A percentile compares a stretch with the other conserved stretches of the same genome.
Evolutionary conservation across 2,797 vertebrate genomes (phyloP).

Genomic region (Neoniphon sammara): DNA sequence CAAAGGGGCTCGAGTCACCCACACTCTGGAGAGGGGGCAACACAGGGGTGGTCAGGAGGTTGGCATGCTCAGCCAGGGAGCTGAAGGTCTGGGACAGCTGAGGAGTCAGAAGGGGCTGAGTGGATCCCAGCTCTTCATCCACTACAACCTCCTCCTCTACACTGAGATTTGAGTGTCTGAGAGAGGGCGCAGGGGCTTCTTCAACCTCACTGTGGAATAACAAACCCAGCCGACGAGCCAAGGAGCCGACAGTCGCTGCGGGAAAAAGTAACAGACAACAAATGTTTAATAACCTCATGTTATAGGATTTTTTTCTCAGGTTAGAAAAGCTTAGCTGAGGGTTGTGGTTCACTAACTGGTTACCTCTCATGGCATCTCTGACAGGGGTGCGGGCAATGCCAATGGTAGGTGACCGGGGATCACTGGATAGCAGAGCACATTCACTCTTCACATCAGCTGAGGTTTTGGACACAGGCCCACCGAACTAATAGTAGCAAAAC

Average conservation of each 20-base stretch:
- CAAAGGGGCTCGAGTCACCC: conserved; percentile 67
- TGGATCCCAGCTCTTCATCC: conserved; percentile 60
- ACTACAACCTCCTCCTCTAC: conserved; percentile 43
- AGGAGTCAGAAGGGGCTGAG: conserved; percentile 71
- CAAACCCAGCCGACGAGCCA: conserved; percentile 78
- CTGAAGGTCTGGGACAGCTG: conserved; percentile 16
- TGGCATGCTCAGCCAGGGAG: conserved; percentile 39
- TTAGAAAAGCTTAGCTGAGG: neutral
- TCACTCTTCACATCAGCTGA: conserved; percentile 45
- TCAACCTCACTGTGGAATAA: conserved; percentile 76
- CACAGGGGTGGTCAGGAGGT: conserved; percentile 51
- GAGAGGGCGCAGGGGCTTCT: conserved; percentile 26
- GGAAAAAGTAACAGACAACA: conserved; percentile 8
- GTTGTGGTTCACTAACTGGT: neutral
- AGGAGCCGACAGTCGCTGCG: conserved; percentile 79
- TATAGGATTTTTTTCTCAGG: neutral
- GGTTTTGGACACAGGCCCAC: conserved; percentile 37
- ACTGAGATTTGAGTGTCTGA: conserved; percentile 22
- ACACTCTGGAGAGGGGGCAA: conserved; percentile 1
- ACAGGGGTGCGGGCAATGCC: conserved; percentile 81
- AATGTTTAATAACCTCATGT: conserved; percentile 1
- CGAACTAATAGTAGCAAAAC: conserved; percentile 52
- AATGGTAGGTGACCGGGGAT: conserved; percentile 83
- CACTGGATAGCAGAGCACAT: conserved; percentile 50
- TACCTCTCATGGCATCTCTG: conserved; percentile 82